A percentile compares a stretch with the other conserved stretches of the same genome.
Evolutionary conservation across 2,888 invertebrate genomes (phyloP).

Genomic region (Drosophila suboccidentalis): DNA sequence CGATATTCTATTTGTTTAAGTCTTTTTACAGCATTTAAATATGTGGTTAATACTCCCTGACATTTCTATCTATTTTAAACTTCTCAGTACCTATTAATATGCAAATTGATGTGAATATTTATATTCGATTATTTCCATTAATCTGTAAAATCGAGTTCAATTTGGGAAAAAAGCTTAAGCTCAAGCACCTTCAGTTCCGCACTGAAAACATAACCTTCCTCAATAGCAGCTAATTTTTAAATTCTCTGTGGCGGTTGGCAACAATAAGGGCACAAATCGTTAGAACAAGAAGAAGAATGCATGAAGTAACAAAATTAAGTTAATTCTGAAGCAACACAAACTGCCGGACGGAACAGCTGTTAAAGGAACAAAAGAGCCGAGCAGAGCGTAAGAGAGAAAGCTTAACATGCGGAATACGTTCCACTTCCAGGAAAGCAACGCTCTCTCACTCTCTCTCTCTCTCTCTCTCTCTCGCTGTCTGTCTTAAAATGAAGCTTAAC

Average conservation of each 20-base stretch:
- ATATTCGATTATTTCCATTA: too few species aligned
- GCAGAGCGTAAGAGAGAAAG: slow-evolving; percentile 32
- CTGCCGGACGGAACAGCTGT: slow-evolving; percentile 60
- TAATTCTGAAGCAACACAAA: slow-evolving; percentile 14
- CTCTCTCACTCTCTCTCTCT: neutral
- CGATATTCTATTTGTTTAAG: neutral
- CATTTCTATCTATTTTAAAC: neutral
- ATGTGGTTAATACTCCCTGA: neutral
- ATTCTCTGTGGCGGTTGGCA: slow-evolving; percentile 39
- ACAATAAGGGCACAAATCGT: slow-evolving; percentile 29
- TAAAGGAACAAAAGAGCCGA: slow-evolving; percentile 25
- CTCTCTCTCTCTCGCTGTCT: neutral
- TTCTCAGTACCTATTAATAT: too few species aligned
- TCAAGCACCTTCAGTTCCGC: neutral
- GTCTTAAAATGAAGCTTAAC: slow-evolving; percentile 46
- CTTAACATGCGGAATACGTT: slow-evolving; percentile 43
- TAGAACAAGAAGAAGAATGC: slow-evolving; percentile 12
- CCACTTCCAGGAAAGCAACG: slow-evolving; percentile 62
- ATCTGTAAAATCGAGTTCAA: too few species aligned
- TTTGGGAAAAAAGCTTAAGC: neutral
- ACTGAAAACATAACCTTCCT: slow-evolving; percentile 73
- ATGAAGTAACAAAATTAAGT: slow-evolving; percentile 25
- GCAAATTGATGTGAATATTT: too few species aligned
- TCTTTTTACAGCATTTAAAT: neutral
- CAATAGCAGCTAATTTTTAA: slow-evolving; percentile 52